Conservation (phyloP, 2,888 invertebrate species). For the Amblyjoppa fuscipennis region DNA sequence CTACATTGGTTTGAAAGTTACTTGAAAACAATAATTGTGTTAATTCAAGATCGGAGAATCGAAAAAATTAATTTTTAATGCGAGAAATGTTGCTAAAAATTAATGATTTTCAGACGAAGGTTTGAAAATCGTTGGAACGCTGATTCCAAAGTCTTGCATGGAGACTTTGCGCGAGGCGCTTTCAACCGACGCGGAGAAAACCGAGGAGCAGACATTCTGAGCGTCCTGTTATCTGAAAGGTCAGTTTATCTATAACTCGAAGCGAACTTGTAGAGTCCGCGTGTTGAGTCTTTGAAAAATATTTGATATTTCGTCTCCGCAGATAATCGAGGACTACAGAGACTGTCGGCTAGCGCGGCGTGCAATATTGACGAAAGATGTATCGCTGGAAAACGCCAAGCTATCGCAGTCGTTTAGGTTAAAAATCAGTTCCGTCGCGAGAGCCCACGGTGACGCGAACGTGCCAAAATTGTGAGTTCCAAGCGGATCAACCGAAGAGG, state of each 20-base stretch:
- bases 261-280: neutral
- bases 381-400: conserved; percentile 25
- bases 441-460: conserved; percentile 33
- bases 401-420: conserved; percentile 18
- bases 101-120: conserved; percentile 83
- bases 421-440: conserved; percentile 50
- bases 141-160: conserved; percentile 96
- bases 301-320: neutral
- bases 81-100: conserved; percentile 8
- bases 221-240: conserved; percentile 64
- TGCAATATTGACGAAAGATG: conserved; percentile 38
- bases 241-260: conserved; percentile 20
- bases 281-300: neutral
- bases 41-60: neutral
- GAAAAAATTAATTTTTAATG: neutral
- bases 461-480: conserved; percentile 29
- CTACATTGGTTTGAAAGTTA: neutral
- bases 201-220: conserved; percentile 89
- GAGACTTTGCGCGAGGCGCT: conserved; percentile 92
- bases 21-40: neutral
- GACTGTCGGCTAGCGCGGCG: conserved; percentile 43
- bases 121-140: conserved; percentile 88
- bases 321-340: conserved; percentile 60
- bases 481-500: conserved; percentile 19
- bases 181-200: conserved; percentile 93